Evolutionary conservation across 1,140 invertebrate genomes (phyloP).

Genomic region (Drosophila novamexicana): DNA sequence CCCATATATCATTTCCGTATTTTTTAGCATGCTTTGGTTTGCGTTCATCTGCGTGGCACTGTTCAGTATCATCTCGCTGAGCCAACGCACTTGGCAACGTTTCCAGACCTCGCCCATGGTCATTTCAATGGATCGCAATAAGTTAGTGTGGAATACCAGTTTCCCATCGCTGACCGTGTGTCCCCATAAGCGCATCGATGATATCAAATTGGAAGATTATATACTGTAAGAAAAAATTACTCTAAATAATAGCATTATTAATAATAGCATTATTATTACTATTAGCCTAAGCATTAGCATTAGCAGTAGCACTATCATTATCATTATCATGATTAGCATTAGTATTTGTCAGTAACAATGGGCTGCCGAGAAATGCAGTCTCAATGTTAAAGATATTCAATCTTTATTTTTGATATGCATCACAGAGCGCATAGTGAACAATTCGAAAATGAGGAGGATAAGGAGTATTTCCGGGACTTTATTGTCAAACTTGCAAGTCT

Average conservation of each 20-base stretch:
- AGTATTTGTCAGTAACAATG: too few species aligned
- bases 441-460: conserved; percentile 84
- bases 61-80: conserved; percentile 85
- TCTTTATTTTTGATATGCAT: neutral
- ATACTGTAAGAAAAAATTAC: conserved; percentile 81
- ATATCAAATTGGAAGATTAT: conserved; percentile 85
- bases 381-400: neutral
- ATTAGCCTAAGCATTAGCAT: too few species aligned
- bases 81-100: conserved; percentile 87
- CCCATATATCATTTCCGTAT: conserved; percentile 56
- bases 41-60: conserved; percentile 84
- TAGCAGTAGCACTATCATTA: too few species aligned
- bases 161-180: conserved; percentile 87
- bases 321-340: too few species aligned
- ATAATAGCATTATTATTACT: too few species aligned
- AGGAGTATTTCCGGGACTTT: conserved; percentile 85
- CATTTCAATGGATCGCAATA: conserved; percentile 90
- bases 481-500: conserved; percentile 86
- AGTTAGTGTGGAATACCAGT: conserved; percentile 89
- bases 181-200: conserved; percentile 85
- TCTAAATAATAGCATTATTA: too few species aligned
- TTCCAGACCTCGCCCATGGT: conserved; percentile 89
- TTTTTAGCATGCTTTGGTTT: conserved; percentile 84
- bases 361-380: too few species aligned
- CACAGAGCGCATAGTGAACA: conserved; percentile 51